phyloP scores from a whole-genome alignment of 2,113 vertebrate species.

The Brachyistius frenatus region DNA sequence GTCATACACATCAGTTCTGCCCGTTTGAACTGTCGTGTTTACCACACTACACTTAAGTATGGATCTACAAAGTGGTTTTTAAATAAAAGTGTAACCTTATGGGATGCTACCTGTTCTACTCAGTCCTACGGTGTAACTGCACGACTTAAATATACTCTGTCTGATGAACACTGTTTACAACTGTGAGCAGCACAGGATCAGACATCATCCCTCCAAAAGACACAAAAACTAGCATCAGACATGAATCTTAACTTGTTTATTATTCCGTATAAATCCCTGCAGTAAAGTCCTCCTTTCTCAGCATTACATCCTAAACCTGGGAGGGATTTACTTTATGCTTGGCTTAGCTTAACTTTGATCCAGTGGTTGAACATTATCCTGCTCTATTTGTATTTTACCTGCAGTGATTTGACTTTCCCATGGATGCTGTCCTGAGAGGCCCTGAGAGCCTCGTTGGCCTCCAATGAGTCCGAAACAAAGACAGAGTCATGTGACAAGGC shows the following conservation, averaged over 20 bases:
- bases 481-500: constrained; percentile 92
- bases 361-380: neutral
- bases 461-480: constrained; percentile 86
- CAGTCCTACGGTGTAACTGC: neutral
- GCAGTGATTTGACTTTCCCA: constrained; percentile 90
- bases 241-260: constrained; percentile 9
- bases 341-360: neutral
- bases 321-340: neutral
- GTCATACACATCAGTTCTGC: constrained; percentile 13
- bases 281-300: no score
- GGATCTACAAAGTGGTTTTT: neutral
- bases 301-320: neutral
- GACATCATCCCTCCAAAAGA: no score
- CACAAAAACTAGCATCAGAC: neutral
- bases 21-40: neutral
- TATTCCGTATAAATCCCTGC: neutral
- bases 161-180: constrained; percentile 2
- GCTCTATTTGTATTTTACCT: constrained; percentile 79
- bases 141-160: constrained; percentile 35
- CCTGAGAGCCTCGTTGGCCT: constrained; percentile 71
- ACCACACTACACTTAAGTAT: constrained; percentile 2
- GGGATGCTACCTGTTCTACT: neutral
- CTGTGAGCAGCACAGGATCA: neutral
- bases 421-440: constrained; percentile 87
- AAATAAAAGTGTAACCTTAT: neutral